Base-by-base conservation (phyloP, 2,797 vertebrate genomes). In the Halcyon smyrnensis region DNA sequence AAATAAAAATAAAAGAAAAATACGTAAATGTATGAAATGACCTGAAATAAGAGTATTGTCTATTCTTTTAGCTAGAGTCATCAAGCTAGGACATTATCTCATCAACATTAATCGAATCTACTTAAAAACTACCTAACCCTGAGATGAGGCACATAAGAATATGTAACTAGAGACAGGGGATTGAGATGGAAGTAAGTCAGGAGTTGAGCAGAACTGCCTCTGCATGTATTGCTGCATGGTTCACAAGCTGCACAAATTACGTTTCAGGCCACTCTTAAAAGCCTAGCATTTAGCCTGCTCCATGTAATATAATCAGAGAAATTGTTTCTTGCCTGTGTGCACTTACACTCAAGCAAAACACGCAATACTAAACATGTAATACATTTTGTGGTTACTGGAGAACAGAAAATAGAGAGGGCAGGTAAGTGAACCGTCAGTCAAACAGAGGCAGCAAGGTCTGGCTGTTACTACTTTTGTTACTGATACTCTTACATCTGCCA, bases 171-270 rank as follows among this genome's bases (percentile, higher is more conserved):
- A 81, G 43, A 5, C 87, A 43, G 67, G 12, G 39, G 62, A 69
- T 3, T 57, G 63, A 67, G 82, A 56, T 76, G 59, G 63, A 88
- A 90, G 18, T 53, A 88, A 91, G 18, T 53, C 34, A 54, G 73
- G 57, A 93, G 36, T 24, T 69, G 63, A 81, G 39, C 65, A 84
- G 84, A 50, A 36, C 73, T 84, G 73, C 30, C 57, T 75, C 57
- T 6, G 0, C 43, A 15, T 53, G 80, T 93, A 91, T 75, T 34
- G 10, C 69, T 91, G 54, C 50, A 96, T 3, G 82, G 69, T 86
- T 96, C 91, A 90, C n/a, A 12, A 39, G 65, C 77, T 89, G n/a
- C 78, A 80, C 87, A 96, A 94, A 95, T 96, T 90, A 93, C 74
- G 51, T 91, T 97, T 93, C 83, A 87, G 86, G 45, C 63, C 41